phyloP scores from a whole-genome alignment of 2,888 invertebrate species.

The Rhopalosiphum nymphaeae region DNA sequence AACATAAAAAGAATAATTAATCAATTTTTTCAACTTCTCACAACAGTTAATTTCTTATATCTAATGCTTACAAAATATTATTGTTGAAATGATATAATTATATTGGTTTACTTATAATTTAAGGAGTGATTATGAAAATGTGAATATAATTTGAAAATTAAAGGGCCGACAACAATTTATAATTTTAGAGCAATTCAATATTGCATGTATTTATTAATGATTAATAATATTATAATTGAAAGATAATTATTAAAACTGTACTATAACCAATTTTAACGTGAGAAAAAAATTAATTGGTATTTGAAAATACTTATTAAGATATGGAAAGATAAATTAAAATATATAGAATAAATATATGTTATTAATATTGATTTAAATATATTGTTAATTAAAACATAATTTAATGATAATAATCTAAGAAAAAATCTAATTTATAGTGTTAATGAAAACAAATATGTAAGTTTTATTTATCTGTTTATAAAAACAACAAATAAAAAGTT shows the following conservation, averaged over 20 bases:
- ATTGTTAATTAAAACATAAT: slow-evolving; percentile 47
- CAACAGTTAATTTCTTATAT: slow-evolving; percentile 36
- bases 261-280: slow-evolving; percentile 5
- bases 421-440: slow-evolving; percentile 56
- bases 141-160: slow-evolving; percentile 46
- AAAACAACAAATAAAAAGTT: slow-evolving; percentile 11
- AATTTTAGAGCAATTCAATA: neutral
- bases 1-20: slow-evolving; percentile 34
- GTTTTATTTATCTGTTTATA: slow-evolving; percentile 22
- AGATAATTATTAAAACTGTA: slow-evolving; percentile 3
- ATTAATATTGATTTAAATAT: slow-evolving; percentile 49
- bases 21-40: slow-evolving; percentile 34
- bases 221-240: slow-evolving; percentile 26
- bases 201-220: slow-evolving; percentile 21
- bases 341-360: slow-evolving; percentile 19
- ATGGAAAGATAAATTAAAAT: slow-evolving; percentile 35
- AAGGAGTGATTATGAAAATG: slow-evolving; percentile 18
- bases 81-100: slow-evolving; percentile 37
- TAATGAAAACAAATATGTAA: slow-evolving; percentile 49
- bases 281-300: slow-evolving; percentile 15
- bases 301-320: slow-evolving; percentile 19
- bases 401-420: slow-evolving; percentile 28
- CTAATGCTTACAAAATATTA: slow-evolving; percentile 50
- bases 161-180: slow-evolving; percentile 49
- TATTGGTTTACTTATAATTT: slow-evolving; percentile 20